These are phyloP conservation scores for Cichladusa arquata DNA, from an alignment of 2,113 vertebrate species.

Conservation along the genomic window DNA sequence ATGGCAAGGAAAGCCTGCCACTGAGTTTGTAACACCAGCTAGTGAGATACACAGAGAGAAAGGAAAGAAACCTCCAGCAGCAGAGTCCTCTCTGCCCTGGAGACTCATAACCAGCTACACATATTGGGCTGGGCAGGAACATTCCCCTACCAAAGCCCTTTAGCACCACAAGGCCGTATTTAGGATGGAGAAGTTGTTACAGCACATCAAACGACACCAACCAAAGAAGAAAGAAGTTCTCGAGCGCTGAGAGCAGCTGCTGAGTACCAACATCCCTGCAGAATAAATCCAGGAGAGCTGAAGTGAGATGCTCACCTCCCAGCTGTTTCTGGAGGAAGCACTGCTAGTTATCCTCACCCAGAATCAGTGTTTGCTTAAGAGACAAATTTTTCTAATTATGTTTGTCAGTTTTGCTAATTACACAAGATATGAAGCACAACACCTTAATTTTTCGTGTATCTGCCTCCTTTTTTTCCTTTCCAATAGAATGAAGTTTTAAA, in stretches of 20 bases:
- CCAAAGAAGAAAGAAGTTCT: not conserved
- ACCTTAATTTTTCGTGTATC: not conserved
- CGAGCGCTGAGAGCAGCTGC: rapidly evolving
- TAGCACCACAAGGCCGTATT: not conserved
- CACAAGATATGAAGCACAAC: not conserved
- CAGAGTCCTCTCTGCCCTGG: not conserved
- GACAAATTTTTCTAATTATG: not conserved
- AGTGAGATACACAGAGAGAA: not conserved
- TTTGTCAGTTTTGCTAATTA: conserved; percentile 16
- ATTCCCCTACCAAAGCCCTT: not conserved
- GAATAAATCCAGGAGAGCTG: not conserved
- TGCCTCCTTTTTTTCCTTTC: not conserved
- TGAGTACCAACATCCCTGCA: not conserved
- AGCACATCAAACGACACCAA: rapidly evolving
- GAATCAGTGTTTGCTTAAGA: not conserved
- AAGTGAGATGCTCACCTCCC: not conserved
- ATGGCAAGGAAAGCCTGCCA: not conserved
- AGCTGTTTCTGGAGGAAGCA: not conserved
- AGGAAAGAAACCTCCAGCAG: not conserved
- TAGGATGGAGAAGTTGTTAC: not conserved
- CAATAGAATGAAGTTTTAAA: not conserved
- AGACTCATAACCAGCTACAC: not conserved
- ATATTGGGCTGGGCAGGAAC: not conserved
- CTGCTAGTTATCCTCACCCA: not conserved
- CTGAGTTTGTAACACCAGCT: not conserved